These are phyloP conservation scores for Malurus melanocephalus DNA, from an alignment of 2,113 vertebrate species.

Conservation along the genomic window DNA sequence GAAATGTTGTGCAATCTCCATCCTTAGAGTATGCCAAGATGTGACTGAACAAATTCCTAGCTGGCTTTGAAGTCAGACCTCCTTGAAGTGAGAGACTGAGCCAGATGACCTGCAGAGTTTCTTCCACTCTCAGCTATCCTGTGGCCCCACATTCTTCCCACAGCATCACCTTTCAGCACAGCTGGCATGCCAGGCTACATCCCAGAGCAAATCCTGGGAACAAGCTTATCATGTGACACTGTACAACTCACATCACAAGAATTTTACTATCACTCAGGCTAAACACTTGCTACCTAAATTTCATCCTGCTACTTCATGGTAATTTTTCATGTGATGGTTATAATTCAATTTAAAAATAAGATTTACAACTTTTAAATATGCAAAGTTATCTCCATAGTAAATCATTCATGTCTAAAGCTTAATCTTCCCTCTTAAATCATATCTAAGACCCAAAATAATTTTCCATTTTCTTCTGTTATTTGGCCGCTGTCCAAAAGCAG, in stretches of 20 bases:
- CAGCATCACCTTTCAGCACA: background rate
- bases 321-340: background rate
- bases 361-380: background rate
- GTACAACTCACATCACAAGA: background rate
- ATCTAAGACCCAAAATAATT: background rate
- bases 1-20: background rate
- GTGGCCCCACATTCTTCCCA: background rate
- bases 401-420: background rate
- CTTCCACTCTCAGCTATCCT: background rate
- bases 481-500: background rate
- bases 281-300: background rate
- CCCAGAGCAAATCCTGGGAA: background rate
- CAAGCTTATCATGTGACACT: accelerated
- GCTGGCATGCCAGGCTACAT: background rate
- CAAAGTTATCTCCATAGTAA: background rate
- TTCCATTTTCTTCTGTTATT: background rate
- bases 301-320: background rate
- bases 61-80: constrained; percentile 1
- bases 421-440: background rate
- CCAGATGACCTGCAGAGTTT: background rate
- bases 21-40: background rate
- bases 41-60: background rate
- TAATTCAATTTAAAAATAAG: background rate
- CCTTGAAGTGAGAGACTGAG: background rate
- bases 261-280: background rate